Percentiles rank a stretch among this genome's conserved stretches.
Evolutionary conservation across 2,113 vertebrate species (phyloP).

Genomic region (Corythoichthys intestinalis): DNA sequence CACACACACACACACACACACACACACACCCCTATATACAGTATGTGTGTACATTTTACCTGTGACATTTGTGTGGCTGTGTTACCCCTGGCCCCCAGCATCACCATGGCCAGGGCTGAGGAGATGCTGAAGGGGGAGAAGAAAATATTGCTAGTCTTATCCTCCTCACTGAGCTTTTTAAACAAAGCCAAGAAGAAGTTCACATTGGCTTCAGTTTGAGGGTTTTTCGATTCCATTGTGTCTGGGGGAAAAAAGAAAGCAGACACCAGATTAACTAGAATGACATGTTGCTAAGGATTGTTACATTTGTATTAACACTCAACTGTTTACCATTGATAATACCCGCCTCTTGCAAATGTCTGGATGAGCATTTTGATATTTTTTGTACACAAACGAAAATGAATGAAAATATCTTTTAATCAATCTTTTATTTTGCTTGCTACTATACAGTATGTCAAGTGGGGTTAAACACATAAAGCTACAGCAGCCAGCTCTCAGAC

Average conservation of each 20-base stretch:
- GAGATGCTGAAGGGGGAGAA: constrained; percentile 83
- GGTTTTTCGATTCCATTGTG: constrained; percentile 42
- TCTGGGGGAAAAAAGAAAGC: constrained; percentile 10
- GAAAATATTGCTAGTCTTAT: constrained; percentile 70
- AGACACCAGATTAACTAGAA: neutral
- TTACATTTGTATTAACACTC: too few relatives aligned
- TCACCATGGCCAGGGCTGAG: constrained; percentile 78
- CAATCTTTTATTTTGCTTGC: too few relatives aligned
- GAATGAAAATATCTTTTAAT: neutral
- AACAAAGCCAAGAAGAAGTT: constrained; percentile 79
- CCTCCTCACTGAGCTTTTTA: constrained; percentile 65
- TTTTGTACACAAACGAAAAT: neutral
- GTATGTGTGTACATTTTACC: constrained; percentile 58
- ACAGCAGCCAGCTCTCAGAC: neutral
- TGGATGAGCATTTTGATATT: too few relatives aligned
- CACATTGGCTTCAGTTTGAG: constrained; percentile 70
- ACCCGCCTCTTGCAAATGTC: too few relatives aligned
- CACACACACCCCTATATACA: too few relatives aligned
- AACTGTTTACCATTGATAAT: too few relatives aligned
- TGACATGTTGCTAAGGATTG: neutral
- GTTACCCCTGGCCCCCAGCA: constrained; percentile 77
- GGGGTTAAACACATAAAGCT: neutral
- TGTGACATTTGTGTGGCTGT: constrained; percentile 80
- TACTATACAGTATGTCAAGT: too few relatives aligned
- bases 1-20: too few relatives aligned